phyloP scores from a whole-genome alignment of 2,797 vertebrate genomes.

The Masticophis lateralis region DNA sequence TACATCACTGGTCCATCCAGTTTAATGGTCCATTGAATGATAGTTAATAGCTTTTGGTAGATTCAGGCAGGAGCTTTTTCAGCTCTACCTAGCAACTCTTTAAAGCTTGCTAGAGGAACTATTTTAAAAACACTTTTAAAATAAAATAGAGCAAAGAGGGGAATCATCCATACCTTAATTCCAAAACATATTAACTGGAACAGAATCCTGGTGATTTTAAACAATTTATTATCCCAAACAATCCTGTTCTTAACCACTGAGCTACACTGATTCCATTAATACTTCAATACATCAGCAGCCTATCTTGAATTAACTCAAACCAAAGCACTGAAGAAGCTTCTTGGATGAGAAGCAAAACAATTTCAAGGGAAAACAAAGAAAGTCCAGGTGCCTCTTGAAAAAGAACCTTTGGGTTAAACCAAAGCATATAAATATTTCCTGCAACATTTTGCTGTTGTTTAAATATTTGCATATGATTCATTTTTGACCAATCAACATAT shows the following conservation, averaged over 20 bases:
- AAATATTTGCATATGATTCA: neutral
- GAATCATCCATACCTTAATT: neutral
- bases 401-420: neutral
- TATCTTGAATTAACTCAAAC: neutral
- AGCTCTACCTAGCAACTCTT: neutral
- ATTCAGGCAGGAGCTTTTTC: neutral
- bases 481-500: neutral
- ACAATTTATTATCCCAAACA: neutral
- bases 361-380: neutral
- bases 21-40: neutral
- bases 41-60: neutral
- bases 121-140: neutral
- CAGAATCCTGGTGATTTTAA: neutral
- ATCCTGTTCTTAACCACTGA: neutral
- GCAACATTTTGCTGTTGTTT: neutral
- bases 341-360: neutral
- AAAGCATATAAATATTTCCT: neutral
- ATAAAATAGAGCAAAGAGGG: accelerated
- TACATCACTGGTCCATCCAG: neutral
- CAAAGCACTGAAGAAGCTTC: neutral
- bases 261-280: neutral
- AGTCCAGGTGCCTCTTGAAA: neutral
- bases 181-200: neutral
- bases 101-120: neutral
- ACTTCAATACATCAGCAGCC: neutral